Evolutionary conservation across 2,797 vertebrate genomes (phyloP).

Genomic region (Furcifer pardalis): DNA sequence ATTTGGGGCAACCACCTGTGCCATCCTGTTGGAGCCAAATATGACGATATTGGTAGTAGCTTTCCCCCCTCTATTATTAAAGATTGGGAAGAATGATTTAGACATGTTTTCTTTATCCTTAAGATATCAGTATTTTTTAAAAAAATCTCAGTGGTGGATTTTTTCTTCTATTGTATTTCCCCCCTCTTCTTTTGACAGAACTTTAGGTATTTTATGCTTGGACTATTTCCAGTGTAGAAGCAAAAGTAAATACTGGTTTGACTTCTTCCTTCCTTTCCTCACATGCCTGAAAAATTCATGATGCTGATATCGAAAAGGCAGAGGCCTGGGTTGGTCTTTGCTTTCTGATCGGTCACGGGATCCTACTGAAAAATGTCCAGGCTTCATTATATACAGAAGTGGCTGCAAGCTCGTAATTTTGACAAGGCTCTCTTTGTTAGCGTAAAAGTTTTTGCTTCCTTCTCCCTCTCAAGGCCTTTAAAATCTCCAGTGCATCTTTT

Average conservation of each 20-base stretch:
- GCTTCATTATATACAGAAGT: conserved; percentile 21
- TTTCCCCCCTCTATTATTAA: conserved; percentile 20
- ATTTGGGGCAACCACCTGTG: conserved; percentile 62
- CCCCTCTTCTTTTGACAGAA: neutral
- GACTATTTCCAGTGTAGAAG: conserved; percentile 1
- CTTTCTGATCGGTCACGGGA: neutral
- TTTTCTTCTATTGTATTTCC: too few relatives aligned
- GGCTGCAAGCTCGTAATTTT: conserved; percentile 11
- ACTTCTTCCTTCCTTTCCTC: neutral
- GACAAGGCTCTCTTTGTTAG: conserved; percentile 12
- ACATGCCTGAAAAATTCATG: neutral
- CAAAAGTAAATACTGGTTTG: neutral
- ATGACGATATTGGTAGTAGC: conserved; percentile 20
- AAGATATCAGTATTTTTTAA: conserved; percentile 21
- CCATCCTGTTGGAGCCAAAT: conserved; percentile 36
- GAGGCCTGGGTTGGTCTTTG: conserved; percentile 6
- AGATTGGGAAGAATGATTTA: conserved; percentile 30
- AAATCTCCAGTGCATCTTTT: neutral
- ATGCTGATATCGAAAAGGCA: neutral
- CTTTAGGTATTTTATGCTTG: conserved; percentile 13
- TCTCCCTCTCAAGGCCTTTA: neutral
- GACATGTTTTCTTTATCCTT: conserved; percentile 29
- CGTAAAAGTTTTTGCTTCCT: neutral
- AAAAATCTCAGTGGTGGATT: neutral
- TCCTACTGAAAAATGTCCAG: neutral